Percentiles rank a stretch among this genome's conserved stretches.
Evolutionary conservation across 2,888 invertebrate species (phyloP).

Genomic region (Cheilosia scutellata): DNA sequence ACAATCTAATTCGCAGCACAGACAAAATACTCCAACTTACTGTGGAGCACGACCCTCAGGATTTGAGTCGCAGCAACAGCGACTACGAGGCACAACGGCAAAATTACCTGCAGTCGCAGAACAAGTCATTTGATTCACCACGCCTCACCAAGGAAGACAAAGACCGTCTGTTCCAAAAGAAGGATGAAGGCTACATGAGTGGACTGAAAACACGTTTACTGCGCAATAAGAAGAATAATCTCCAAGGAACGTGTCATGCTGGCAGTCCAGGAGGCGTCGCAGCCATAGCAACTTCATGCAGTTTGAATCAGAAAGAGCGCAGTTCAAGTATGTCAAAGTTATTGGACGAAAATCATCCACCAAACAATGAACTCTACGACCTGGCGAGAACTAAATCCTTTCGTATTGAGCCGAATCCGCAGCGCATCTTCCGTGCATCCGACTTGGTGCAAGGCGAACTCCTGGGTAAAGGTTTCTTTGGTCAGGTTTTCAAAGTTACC

Average conservation of each 20-base stretch:
- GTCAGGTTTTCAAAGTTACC: conserved; percentile 95
- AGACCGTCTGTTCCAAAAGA: conserved; percentile 82
- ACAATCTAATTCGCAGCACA: conserved; percentile 89
- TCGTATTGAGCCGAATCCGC: conserved; percentile 86
- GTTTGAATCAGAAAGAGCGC: conserved; percentile 90
- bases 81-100: conserved; percentile 79
- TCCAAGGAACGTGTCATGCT: conserved; percentile 72
- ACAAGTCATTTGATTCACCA: conserved; percentile 83
- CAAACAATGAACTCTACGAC: conserved; percentile 86
- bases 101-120: conserved; percentile 83
- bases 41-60: conserved; percentile 94
- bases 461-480: conserved; percentile 97
- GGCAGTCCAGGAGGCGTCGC: conserved; percentile 28
- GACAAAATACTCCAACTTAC: conserved; percentile 92
- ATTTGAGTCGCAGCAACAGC: conserved; percentile 86
- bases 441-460: conserved; percentile 95
- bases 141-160: conserved; percentile 84
- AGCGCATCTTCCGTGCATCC: conserved; percentile 94
- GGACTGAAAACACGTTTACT: conserved; percentile 88
- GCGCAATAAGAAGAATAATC: conserved; percentile 85
- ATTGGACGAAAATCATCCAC: conserved; percentile 88
- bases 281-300: conserved; percentile 70
- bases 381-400: conserved; percentile 95
- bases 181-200: conserved; percentile 85
- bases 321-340: conserved; percentile 94